Percentiles rank a stretch among this genome's conserved stretches.
Evolutionary conservation across 2,113 vertebrate species (phyloP).

Genomic region (Pavo muticus): DNA sequence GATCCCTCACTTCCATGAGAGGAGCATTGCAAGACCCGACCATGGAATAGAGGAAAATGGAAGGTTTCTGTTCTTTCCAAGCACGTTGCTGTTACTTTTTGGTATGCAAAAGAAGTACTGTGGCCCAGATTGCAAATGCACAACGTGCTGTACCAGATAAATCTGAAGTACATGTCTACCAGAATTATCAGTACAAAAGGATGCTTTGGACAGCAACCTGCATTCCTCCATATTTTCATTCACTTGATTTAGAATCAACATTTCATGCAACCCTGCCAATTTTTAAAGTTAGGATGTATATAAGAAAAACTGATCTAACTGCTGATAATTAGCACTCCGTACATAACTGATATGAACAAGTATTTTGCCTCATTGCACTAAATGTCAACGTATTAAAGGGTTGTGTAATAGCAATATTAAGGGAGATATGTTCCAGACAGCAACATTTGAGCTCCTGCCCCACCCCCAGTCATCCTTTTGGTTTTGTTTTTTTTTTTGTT

Average conservation of each 20-base stretch:
- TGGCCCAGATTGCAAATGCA: background rate
- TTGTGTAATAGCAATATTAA: background rate
- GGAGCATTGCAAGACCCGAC: background rate
- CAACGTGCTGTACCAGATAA: background rate
- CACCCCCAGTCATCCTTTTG: too few species aligned
- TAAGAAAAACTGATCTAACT: background rate
- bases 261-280: background rate
- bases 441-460: background rate
- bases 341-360: background rate
- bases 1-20: background rate
- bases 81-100: background rate
- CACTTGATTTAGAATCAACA: background rate
- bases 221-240: background rate
- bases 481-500: background rate
- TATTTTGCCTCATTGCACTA: background rate
- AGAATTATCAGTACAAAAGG: background rate
- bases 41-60: accelerated
- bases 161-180: background rate
- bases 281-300: background rate
- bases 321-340: background rate
- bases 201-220: background rate
- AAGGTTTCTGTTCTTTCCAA: background rate
- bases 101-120: background rate
- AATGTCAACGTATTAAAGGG: background rate
- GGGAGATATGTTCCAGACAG: background rate